Percentiles rank a stretch among this genome's conserved stretches.
phyloP scores from a whole-genome alignment of 2,888 invertebrate genomes.

The Fragum fragum region DNA sequence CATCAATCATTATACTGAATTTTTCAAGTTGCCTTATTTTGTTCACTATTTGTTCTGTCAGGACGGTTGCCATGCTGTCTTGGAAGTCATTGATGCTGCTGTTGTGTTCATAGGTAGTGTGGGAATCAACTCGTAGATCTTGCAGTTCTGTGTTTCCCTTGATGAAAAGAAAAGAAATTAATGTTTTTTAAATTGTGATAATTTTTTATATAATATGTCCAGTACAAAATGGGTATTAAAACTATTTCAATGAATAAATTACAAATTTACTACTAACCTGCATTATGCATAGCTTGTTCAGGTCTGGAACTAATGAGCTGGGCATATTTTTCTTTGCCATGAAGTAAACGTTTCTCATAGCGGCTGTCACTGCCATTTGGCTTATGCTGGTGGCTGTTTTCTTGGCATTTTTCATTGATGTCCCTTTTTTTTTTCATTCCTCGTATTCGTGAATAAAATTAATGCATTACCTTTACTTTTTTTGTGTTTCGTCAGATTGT shows the following conservation, averaged over 20 bases:
- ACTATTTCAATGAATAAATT: background rate
- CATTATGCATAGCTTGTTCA: background rate
- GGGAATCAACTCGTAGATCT: background rate
- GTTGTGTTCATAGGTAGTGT: background rate
- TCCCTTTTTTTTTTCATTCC: background rate
- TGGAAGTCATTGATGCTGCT: background rate
- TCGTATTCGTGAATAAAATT: background rate
- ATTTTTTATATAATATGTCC: too few species aligned
- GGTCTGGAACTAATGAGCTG: background rate
- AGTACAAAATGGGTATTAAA: background rate
- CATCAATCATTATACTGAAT: constrained; percentile 5
- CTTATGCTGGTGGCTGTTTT: background rate
- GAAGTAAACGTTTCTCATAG: background rate
- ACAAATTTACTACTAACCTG: background rate
- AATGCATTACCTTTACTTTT: constrained; percentile 18
- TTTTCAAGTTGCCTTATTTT: background rate
- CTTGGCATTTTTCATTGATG: background rate
- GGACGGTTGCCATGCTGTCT: background rate
- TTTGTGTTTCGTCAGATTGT: constrained; percentile 7
- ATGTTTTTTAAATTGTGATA: too few species aligned
- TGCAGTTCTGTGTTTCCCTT: background rate
- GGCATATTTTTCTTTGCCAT: background rate
- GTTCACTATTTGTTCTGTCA: background rate
- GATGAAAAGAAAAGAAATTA: background rate
- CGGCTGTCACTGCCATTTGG: background rate